Evolutionary conservation across 2,113 vertebrate genomes (phyloP).

Genomic region (Perognathus longimembris): DNA sequence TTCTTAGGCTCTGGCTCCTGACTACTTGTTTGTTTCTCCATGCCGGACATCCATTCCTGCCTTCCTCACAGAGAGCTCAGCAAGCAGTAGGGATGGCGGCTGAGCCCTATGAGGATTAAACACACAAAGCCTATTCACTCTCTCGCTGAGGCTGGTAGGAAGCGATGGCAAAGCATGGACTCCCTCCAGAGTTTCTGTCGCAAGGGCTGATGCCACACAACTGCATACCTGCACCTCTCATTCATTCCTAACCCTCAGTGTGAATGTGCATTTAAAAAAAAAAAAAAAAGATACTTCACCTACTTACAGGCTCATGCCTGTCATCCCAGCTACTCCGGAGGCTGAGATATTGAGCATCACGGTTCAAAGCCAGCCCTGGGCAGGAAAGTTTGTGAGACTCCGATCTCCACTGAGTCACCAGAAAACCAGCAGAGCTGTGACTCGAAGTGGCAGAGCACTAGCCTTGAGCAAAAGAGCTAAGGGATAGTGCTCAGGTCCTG

Average conservation of each 20-base stretch:
- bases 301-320: too few relatives aligned
- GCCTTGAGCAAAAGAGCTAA: too few relatives aligned
- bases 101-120: conserved; percentile 65
- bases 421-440: too few relatives aligned
- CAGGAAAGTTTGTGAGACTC: too few relatives aligned
- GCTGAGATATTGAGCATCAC: too few relatives aligned
- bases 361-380: too few relatives aligned
- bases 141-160: conserved; percentile 46
- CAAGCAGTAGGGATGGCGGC: neutral
- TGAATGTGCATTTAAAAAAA: conserved; percentile 19
- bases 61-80: neutral
- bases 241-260: neutral
- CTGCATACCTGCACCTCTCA: neutral
- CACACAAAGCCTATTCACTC: conserved; percentile 69
- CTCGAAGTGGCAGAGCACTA: too few relatives aligned
- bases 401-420: too few relatives aligned
- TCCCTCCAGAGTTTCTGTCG: conserved; percentile 26
- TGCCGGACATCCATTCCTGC: too few relatives aligned
- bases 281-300: neutral
- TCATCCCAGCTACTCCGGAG: too few relatives aligned
- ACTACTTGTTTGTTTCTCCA: too few relatives aligned
- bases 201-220: neutral
- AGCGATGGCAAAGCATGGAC: neutral
- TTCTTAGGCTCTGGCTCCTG: neutral
- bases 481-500: too few relatives aligned